Evolutionary conservation across 2,113 vertebrate genomes (phyloP).

Genomic region (Perca schrenkii): DNA sequence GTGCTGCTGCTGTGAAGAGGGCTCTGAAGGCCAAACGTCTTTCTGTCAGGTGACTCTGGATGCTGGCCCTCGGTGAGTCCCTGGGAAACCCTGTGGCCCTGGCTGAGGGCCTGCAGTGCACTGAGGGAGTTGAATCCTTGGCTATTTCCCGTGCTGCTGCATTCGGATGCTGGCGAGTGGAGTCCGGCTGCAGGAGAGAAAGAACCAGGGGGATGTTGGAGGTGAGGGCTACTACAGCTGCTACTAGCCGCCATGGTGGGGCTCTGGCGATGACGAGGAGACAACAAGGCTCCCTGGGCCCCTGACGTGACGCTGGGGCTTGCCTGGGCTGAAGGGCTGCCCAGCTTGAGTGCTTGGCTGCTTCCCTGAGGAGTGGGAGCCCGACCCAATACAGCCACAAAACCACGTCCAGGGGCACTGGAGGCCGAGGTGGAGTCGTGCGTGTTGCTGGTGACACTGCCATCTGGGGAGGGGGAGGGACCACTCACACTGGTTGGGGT

Average conservation of each 20-base stretch:
- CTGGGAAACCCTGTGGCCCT: constrained; percentile 89
- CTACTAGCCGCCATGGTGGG: constrained; percentile 57
- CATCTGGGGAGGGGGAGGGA: constrained; percentile 81
- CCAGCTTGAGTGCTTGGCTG: constrained; percentile 89
- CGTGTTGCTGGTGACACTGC: constrained; percentile 91
- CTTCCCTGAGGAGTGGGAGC: constrained; percentile 91
- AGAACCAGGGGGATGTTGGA: constrained; percentile 86
- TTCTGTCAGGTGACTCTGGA: constrained; percentile 89
- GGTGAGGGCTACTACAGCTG: constrained; percentile 86
- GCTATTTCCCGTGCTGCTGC: constrained; percentile 70
- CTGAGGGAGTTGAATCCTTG: constrained; percentile 90
- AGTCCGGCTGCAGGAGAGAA: constrained; percentile 79
- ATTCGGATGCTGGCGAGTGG: constrained; percentile 89
- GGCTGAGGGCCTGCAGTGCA: constrained; percentile 94
- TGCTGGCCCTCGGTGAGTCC: constrained; percentile 83
- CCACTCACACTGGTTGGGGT: constrained; percentile 87
- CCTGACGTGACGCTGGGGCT: constrained; percentile 86
- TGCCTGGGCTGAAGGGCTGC: constrained; percentile 91
- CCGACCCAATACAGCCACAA: constrained; percentile 85
- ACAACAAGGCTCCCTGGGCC: constrained; percentile 83
- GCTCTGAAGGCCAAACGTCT: constrained; percentile 79
- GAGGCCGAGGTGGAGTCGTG: constrained; percentile 62
- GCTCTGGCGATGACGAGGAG: constrained; percentile 89
- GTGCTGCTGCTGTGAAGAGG: constrained; percentile 46
- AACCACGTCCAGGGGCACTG: constrained; percentile 87